phyloP scores from a whole-genome alignment of 2,888 invertebrate species.

The Xestia c-nigrum region DNA sequence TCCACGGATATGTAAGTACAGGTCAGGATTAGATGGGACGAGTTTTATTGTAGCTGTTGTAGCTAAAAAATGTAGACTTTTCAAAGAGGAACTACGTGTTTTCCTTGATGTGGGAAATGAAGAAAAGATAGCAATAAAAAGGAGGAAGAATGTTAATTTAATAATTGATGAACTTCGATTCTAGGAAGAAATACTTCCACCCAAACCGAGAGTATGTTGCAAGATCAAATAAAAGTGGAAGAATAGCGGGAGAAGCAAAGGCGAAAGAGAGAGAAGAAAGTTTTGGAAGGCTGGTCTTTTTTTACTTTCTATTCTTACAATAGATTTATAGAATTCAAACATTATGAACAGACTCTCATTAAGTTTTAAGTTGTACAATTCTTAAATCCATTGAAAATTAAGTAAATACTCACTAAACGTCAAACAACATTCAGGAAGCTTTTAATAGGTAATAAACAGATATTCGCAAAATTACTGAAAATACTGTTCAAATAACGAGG shows the following conservation, averaged over 20 bases:
- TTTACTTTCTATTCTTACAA: neutral
- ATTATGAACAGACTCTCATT: neutral
- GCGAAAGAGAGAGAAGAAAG: neutral
- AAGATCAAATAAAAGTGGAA: neutral
- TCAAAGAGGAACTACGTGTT: neutral
- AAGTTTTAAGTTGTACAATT: neutral
- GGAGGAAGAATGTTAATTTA: neutral
- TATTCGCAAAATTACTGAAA: neutral
- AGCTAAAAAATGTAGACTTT: neutral
- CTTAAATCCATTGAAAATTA: neutral
- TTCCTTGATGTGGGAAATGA: neutral
- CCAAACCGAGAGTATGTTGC: neutral
- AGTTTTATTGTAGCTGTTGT: conserved; percentile 28
- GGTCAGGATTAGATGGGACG: conserved; percentile 71
- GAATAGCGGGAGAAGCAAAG: neutral
- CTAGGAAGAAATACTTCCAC: neutral
- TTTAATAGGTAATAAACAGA: neutral
- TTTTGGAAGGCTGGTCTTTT: neutral
- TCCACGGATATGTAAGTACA: conserved; percentile 73
- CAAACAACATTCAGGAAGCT: neutral
- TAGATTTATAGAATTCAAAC: neutral
- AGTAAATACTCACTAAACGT: neutral
- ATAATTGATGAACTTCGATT: neutral
- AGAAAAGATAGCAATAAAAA: neutral
- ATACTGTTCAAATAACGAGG: neutral